These are phyloP conservation scores for Leucoma salicis DNA, from an alignment of 2,888 invertebrate species.

Conservation along the genomic window DNA sequence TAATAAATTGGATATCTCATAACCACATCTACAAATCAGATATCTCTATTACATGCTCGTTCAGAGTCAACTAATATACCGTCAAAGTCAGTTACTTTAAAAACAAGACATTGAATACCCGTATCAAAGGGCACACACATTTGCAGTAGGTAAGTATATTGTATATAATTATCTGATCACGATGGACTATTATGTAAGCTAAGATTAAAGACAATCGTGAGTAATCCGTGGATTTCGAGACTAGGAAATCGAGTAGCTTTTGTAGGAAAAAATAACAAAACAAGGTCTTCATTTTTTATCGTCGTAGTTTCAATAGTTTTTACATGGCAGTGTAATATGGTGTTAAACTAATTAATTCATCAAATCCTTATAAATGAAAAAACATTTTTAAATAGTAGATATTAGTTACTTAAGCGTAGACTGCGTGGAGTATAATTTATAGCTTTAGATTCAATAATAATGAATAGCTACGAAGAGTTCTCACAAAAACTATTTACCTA, in stretches of 20 bases:
- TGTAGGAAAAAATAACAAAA: slow-evolving; percentile 45
- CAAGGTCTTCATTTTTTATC: slow-evolving; percentile 39
- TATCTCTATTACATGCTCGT: slow-evolving; percentile 7
- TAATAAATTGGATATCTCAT: slow-evolving; percentile 10
- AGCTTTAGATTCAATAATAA: too few relatives aligned
- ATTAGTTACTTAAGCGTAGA: too few relatives aligned
- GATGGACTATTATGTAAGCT: slow-evolving; percentile 46
- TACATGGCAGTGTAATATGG: slow-evolving; percentile 23
- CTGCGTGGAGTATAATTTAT: too few relatives aligned
- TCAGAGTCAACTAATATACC: slow-evolving; percentile 10
- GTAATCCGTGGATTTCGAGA: slow-evolving; percentile 19
- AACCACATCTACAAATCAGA: slow-evolving; percentile 9
- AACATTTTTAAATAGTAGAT: too few relatives aligned
- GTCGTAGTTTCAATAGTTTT: slow-evolving; percentile 28
- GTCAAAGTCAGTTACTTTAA: slow-evolving; percentile 4
- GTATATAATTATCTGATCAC: slow-evolving; percentile 55
- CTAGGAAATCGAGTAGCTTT: slow-evolving; percentile 45
- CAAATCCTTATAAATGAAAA: too few relatives aligned
- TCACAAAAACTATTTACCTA: too few relatives aligned
- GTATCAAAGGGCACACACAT: slow-evolving; percentile 14
- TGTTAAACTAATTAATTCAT: slow-evolving; percentile 7
- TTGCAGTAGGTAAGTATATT: slow-evolving; percentile 31
- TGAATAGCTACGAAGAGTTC: too few relatives aligned
- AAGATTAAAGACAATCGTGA: slow-evolving; percentile 26
- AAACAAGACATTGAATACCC: slow-evolving; percentile 6